Evolutionary conservation across 2,113 vertebrate species (phyloP), one percentile per base, ranked within the genome.

Genomic region (Rhabdornis inornatus): DNA sequence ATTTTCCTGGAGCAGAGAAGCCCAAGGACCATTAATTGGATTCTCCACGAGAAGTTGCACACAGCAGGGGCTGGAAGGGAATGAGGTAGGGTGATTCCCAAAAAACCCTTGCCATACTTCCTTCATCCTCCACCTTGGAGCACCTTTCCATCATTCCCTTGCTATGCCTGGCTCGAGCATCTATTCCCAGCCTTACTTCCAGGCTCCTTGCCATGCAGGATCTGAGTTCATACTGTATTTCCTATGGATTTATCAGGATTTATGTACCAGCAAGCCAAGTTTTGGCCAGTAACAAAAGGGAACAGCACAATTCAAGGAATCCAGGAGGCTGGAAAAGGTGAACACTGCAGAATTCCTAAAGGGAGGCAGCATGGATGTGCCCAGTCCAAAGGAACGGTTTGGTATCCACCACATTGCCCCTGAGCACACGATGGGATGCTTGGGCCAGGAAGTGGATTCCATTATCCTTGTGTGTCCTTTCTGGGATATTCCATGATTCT

Each of bases 31-130:
- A 18, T 13, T 19, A 27, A 45, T 0, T 18, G 52, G 50, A 37
- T 60, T 72, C 68, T 74, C n/a, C 19, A 2, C 1, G 23, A 18
- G 23, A 53, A 64, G 55, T 1, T 11, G 50, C 9, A 37, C 22
- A 10, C 21, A 59, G 75, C 9, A 66, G 37, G 0, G 9, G 8
- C 19, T 56, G 63, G 11, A 92, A 39, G 79, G 11, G 19, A 33
- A 44, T 9, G 40, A 71, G 30, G n/a, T 10, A 28, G 13, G 16
- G 7, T 16, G 68, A 71, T 10, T 16, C 69, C 35, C 33, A 56
- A 71, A 31, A 33, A 42, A 0, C 10, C 39, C 25, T 84, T 15
- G 1, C 16, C 16, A 2, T 0, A 3, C 19, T 24, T 91, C n/a
- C 37, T 40, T 74, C 33, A 8, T 16, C 45, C 33, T 70, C 72